Evolutionary conservation across 2,113 vertebrate genomes (phyloP).

Genomic region (Psittacara wagleri): DNA sequence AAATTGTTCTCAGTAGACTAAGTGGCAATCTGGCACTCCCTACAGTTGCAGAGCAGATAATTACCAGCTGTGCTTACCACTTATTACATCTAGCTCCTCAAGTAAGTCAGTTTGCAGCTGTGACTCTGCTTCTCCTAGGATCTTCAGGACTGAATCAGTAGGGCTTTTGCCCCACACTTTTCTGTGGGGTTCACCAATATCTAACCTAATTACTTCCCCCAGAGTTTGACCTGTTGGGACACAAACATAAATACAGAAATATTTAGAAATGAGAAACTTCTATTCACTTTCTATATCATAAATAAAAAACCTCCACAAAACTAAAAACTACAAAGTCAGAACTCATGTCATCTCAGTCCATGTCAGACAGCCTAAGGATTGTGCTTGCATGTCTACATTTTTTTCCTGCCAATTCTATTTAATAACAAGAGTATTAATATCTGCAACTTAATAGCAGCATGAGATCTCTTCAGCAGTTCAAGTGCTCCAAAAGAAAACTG

Average conservation of each 20-base stretch:
- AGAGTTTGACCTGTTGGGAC: conserved; percentile 77
- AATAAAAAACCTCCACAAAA: not conserved
- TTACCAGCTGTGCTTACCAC: conserved; percentile 60
- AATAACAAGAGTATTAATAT: not conserved
- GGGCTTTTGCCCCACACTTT: conserved; percentile 85
- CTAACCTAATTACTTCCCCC: conserved; percentile 84
- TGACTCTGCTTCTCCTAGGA: conserved; percentile 87
- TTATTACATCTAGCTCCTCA: conserved; percentile 63
- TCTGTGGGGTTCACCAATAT: conserved; percentile 75
- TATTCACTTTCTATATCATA: not conserved
- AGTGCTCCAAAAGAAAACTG: not conserved
- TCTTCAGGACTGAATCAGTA: conserved; percentile 81
- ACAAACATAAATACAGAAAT: not conserved
- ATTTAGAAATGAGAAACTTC: not conserved
- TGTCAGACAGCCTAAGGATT: not conserved
- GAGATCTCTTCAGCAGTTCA: not conserved
- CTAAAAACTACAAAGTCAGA: not conserved
- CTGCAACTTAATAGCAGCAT: not conserved
- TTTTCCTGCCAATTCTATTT: not conserved
- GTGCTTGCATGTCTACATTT: not conserved
- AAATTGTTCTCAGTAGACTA: not conserved
- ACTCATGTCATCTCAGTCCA: not conserved
- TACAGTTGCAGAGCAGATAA: not conserved
- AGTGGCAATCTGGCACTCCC: not conserved
- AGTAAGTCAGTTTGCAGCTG: conserved; percentile 84